Evolutionary conservation across 2,797 vertebrate species (phyloP), one percentile per base, ranked within the genome.

Genomic region (Alcedo quadribrachys): DNA sequence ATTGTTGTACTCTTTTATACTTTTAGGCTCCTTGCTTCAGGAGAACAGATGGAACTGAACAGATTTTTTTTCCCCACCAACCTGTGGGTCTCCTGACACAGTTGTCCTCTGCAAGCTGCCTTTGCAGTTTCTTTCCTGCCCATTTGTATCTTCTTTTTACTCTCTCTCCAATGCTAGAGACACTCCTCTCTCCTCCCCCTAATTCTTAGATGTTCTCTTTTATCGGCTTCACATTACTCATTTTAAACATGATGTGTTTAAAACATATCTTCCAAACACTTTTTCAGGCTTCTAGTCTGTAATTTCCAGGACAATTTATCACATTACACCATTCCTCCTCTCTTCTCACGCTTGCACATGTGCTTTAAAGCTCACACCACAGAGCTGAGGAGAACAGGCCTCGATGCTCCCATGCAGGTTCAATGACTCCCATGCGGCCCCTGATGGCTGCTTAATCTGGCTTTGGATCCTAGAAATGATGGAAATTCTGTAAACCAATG

Each of bases 31-130:
- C 45, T 62, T 8, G 25, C 70, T 88, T 76, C 43, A 81, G 48
- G 21, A 90, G 61, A 93, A 83, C 66, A 90, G 91, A 88, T 78
- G 69, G 74, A 92, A 88, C 19, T 50, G 54, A 77, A 79, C 81
- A 62, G 69, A 78, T 69, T 70, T 83, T 54, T 77, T 58, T 90
- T 37, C 63, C 69, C 63, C 69, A 86, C 50, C 16, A 88, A 77
- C 74, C 87, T 77, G 66, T 42, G 69, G 40, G 77, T 68, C 69
- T 85, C 58, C 81, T 78, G 86, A 80, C 62, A 66, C 46, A 85
- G 54, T 27, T 15, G 50, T 84, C 75, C 90, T 81, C 77, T 61
- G 70, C 65, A 83, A 87, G 73, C 83, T 77, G 40, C 89, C 66
- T 86, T 54, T 75, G 62, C 53, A 43, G 50, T 70, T 88, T 86